phyloP scores from a whole-genome alignment of 1,140 invertebrate species.

The Apis mellifera region DNA sequence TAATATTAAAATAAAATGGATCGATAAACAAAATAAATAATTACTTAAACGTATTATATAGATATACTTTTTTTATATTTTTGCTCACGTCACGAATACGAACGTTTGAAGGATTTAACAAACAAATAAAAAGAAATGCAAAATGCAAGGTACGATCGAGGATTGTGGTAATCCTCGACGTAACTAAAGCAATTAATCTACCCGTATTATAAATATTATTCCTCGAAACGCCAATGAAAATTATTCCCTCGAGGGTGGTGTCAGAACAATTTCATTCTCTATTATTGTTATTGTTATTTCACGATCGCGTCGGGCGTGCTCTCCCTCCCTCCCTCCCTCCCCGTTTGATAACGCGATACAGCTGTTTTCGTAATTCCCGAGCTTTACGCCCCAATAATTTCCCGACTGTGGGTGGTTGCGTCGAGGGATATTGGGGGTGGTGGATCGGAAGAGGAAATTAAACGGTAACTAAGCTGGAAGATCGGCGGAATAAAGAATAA shows the following conservation, averaged over 20 bases:
- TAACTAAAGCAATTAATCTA: constrained; percentile 3
- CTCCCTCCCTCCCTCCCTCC: too few relatives aligned
- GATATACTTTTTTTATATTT: too few relatives aligned
- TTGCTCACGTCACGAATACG: too few relatives aligned
- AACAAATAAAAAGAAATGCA: too few relatives aligned
- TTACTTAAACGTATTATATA: too few relatives aligned
- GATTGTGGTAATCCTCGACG: neutral
- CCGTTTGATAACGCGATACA: neutral
- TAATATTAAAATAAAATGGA: too few relatives aligned
- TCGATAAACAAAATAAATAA: too few relatives aligned
- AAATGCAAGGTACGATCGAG: neutral
- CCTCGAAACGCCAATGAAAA: constrained; percentile 2
- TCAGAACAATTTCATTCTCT: neutral
- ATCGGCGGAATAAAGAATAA: too few relatives aligned
- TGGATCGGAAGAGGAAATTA: neutral
- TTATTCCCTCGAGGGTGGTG: neutral
- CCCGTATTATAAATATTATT: neutral
- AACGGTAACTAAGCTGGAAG: neutral
- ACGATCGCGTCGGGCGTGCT: too few relatives aligned
- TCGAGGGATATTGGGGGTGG: neutral
- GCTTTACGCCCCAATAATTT: neutral
- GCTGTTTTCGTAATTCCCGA: neutral
- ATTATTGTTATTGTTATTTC: constrained; percentile 11
- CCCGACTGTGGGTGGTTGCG: neutral
- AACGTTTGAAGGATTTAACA: too few relatives aligned